A percentile compares a stretch with the other conserved stretches of the same genome.
Conservation (phyloP, 2,797 vertebrate genomes). For the Siniperca scherzeri region DNA sequence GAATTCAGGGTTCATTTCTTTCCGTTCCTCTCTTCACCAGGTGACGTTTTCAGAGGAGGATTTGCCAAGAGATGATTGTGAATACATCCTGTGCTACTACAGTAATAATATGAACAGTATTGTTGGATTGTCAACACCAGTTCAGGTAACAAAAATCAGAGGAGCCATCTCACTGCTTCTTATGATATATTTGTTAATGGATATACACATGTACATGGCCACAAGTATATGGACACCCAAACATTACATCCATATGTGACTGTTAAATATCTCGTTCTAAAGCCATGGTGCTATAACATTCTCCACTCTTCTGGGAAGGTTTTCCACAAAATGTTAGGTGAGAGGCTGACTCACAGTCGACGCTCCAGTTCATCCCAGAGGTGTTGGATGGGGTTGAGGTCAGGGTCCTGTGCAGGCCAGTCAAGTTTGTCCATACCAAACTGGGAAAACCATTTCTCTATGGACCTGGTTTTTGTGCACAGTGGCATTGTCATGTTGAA, state of each 20-base stretch:
- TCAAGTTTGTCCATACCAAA: not conserved
- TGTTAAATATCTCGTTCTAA: not conserved
- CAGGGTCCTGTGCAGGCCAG: not conserved
- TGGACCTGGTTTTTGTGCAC: not conserved
- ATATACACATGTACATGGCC: not conserved
- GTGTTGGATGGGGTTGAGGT: not conserved
- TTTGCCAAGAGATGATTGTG: conserved; percentile 92
- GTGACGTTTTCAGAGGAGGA: conserved; percentile 94
- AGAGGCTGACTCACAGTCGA: not conserved
- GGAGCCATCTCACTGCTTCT: not conserved
- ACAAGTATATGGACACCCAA: not conserved
- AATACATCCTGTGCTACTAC: conserved; percentile 96
- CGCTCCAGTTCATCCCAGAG: not conserved
- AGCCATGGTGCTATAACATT: not conserved
- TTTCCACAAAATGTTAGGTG: not conserved
- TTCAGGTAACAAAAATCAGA: conserved; percentile 87
- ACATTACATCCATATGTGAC: not conserved
- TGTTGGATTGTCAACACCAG: conserved; percentile 92
- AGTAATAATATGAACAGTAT: conserved; percentile 93
- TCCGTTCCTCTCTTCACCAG: conserved; percentile 71
- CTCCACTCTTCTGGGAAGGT: not conserved
- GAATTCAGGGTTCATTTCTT: conserved; percentile 5
- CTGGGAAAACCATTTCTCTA: not conserved
- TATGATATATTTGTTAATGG: not conserved
- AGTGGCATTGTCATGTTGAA: not conserved